A percentile compares a stretch with the other conserved stretches of the same genome.
Conservation (phyloP, 2,888 invertebrate genomes). For the Formica aserva region DNA sequence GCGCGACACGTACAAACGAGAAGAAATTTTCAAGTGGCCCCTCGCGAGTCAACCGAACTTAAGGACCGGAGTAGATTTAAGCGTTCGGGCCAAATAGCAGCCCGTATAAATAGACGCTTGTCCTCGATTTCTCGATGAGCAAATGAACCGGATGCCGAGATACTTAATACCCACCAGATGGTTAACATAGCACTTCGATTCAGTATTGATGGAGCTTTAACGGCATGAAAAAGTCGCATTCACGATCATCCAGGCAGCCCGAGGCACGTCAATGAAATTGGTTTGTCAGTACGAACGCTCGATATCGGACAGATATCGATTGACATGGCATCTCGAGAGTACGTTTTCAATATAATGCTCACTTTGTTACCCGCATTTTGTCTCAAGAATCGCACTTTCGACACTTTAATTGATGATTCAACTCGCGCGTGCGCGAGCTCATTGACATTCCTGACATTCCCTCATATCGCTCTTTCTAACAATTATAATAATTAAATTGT, state of each 20-base stretch:
- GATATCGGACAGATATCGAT: slow-evolving; percentile 25
- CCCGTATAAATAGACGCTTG: slow-evolving; percentile 66
- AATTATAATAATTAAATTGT: background rate
- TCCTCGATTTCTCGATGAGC: slow-evolving; percentile 71
- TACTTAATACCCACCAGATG: slow-evolving; percentile 56
- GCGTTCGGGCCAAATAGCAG: slow-evolving; percentile 59
- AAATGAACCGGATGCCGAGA: slow-evolving; percentile 64
- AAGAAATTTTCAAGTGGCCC: slow-evolving; percentile 64
- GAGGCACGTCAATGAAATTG: slow-evolving; percentile 9
- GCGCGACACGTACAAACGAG: slow-evolving; percentile 1
- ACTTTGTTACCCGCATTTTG: background rate
- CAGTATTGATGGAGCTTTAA: slow-evolving; percentile 50
- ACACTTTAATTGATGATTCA: slow-evolving; percentile 3
- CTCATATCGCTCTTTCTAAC: background rate
- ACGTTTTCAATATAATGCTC: slow-evolving; percentile 25
- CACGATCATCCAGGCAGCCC: background rate
- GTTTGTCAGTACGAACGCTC: background rate
- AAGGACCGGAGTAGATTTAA: slow-evolving; percentile 56
- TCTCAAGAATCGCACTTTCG: slow-evolving; percentile 9
- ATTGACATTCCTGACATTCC: background rate
- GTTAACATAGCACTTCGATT: slow-evolving; percentile 62
- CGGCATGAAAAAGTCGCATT: slow-evolving; percentile 50
- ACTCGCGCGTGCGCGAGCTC: background rate
- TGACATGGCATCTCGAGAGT: slow-evolving; percentile 6
- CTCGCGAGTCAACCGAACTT: slow-evolving; percentile 26